Conservation (phyloP, 2,113 vertebrate species). For the Hemiscyllium ocellatum region DNA sequence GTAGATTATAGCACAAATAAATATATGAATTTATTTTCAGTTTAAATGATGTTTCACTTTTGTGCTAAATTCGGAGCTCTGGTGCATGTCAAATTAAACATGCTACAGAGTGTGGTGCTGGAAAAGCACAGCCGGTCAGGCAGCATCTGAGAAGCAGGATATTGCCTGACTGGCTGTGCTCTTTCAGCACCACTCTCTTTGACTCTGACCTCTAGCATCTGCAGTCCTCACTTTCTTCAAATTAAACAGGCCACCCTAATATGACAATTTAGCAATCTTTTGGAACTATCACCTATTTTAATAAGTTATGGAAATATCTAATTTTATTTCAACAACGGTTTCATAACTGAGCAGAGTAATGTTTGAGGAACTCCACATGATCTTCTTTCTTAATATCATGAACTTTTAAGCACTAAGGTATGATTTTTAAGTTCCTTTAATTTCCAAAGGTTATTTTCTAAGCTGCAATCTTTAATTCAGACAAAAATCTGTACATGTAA, state of each 20-base stretch:
- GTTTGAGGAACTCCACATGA: background rate
- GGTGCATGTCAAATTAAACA: background rate
- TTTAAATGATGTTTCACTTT: background rate
- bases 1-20: background rate
- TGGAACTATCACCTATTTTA: background rate
- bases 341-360: background rate
- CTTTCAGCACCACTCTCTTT: too few relatives aligned
- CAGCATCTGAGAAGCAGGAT: too few relatives aligned
- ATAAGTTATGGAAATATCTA: background rate
- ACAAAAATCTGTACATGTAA: background rate
- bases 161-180: too few relatives aligned
- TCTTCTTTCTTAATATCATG: background rate
- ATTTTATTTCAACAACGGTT: background rate
- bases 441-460: background rate
- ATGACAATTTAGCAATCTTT: background rate
- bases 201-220: too few relatives aligned
- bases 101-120: too few relatives aligned
- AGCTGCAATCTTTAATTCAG: background rate
- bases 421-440: background rate
- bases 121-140: too few relatives aligned
- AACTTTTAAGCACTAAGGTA: background rate
- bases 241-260: background rate
- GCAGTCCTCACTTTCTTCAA: background rate
- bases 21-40: background rate
- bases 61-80: background rate